A percentile compares a stretch with the other conserved stretches of the same genome.
Evolutionary conservation across 2,797 vertebrate genomes (phyloP).

Genomic region (Hydrophis major): DNA sequence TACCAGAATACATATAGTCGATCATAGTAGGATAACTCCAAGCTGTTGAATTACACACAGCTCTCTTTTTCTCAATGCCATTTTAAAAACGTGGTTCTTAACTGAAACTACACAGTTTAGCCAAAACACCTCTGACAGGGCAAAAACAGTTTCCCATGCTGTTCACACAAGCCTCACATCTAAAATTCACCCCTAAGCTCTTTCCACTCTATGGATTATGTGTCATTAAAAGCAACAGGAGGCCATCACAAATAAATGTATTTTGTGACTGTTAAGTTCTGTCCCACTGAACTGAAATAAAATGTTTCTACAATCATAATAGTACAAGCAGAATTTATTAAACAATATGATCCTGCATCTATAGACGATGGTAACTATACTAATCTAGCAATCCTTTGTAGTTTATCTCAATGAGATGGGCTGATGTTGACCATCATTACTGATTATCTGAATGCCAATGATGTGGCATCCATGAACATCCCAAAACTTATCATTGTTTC

Average conservation of each 20-base stretch:
- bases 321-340: background rate
- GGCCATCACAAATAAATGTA: background rate
- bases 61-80: background rate
- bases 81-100: background rate
- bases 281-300: background rate
- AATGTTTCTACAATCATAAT: background rate
- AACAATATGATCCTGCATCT: background rate
- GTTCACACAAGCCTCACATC: background rate
- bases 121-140: background rate
- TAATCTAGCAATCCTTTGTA: background rate
- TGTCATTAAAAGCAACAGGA: background rate
- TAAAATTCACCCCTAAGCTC: background rate
- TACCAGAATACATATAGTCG: background rate
- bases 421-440: background rate
- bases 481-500: background rate
- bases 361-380: background rate
- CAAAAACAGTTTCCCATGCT: background rate
- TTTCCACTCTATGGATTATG: background rate
- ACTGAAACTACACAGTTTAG: background rate
- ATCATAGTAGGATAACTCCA: background rate
- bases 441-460: background rate
- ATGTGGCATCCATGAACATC: background rate
- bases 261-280: background rate
- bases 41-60: background rate
- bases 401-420: background rate